These are phyloP conservation scores for Bembecia ichneumoniformis DNA, from an alignment of 2,888 invertebrate species.

Conservation along the genomic window DNA sequence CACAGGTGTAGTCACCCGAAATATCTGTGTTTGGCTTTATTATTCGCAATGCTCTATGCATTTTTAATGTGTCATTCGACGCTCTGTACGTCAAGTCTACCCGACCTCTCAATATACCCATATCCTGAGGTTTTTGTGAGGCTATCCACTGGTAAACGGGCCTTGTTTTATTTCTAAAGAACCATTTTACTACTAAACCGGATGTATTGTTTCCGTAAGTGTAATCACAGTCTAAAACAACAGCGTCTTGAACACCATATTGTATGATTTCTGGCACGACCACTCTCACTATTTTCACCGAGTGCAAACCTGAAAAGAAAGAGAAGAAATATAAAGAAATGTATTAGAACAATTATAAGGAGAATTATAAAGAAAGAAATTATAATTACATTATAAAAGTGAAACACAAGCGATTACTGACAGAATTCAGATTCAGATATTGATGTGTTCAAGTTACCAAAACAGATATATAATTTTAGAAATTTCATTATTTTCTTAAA, in stretches of 20 bases:
- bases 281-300: constrained; percentile 75
- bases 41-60: constrained; percentile 81
- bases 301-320: constrained; percentile 60
- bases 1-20: constrained; percentile 81
- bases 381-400: too few species aligned
- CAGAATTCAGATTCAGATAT: too few species aligned
- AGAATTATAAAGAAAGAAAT: background rate
- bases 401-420: too few species aligned
- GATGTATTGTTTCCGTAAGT: constrained; percentile 73
- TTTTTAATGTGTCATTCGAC: constrained; percentile 76
- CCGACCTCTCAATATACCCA: constrained; percentile 68
- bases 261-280: constrained; percentile 75
- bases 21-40: constrained; percentile 80
- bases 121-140: constrained; percentile 75
- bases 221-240: constrained; percentile 83
- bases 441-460: too few species aligned
- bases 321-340: background rate
- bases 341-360: too few species aligned
- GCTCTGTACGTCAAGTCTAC: constrained; percentile 78
- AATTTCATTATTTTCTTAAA: too few species aligned
- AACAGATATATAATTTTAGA: too few species aligned
- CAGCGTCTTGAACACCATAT: constrained; percentile 74
- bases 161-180: constrained; percentile 75
- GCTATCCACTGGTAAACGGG: constrained; percentile 87
- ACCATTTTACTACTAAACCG: constrained; percentile 85